Conservation (phyloP, 2,113 vertebrate species). For the Carassius gibelio region DNA sequence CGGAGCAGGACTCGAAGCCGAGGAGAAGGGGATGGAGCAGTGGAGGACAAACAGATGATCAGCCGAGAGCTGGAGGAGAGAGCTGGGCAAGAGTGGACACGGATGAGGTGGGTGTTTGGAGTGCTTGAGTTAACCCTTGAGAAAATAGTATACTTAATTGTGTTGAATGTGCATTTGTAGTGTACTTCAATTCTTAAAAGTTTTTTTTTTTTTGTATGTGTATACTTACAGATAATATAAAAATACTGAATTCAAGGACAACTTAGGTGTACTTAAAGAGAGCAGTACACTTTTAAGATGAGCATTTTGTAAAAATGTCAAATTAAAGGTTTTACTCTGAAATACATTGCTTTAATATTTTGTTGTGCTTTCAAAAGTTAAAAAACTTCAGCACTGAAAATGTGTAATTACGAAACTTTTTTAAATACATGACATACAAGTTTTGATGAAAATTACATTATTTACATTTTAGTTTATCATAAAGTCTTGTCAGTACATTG, state of each 20-base stretch:
- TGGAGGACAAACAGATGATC: constrained; percentile 50
- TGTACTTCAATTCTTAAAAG: too few relatives aligned
- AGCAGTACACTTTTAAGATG: neutral
- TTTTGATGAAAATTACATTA: neutral
- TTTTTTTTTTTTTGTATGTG: neutral
- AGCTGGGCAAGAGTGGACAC: constrained; percentile 21
- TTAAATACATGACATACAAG: neutral
- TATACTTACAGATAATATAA: too few relatives aligned
- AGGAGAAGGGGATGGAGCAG: neutral
- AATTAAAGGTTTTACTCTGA: neutral
- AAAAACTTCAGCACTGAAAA: neutral
- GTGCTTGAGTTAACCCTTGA: neutral
- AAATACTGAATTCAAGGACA: neutral
- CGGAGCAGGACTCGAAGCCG: neutral
- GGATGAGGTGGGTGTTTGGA: constrained; percentile 52
- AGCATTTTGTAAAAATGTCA: neutral
- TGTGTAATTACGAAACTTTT: neutral
- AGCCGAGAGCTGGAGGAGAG: constrained; percentile 8
- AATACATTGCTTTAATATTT: neutral
- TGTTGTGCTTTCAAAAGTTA: neutral
- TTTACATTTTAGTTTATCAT: neutral
- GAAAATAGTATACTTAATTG: neutral
- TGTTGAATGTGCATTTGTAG: neutral
- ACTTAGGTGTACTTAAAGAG: neutral
- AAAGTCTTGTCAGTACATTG: neutral